phyloP scores from a whole-genome alignment of 2,797 vertebrate genomes.

The Oophaga sylvatica region DNA sequence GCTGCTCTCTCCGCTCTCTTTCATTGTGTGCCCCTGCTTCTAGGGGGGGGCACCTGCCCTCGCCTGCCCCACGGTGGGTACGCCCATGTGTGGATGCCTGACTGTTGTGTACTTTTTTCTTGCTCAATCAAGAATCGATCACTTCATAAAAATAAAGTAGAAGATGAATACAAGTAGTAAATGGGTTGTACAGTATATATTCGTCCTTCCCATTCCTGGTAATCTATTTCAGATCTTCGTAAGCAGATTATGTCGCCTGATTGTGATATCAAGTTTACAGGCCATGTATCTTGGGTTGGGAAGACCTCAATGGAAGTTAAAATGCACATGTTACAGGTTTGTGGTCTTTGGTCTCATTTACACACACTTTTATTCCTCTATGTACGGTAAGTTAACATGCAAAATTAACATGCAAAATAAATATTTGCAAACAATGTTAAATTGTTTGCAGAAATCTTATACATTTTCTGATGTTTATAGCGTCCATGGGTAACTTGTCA shows the following conservation, averaged over 20 bases:
- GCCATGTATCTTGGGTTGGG: slow-evolving; percentile 95
- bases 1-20: no score
- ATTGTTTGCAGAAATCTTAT: no score
- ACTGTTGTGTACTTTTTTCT: not conserved
- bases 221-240: slow-evolving; percentile 81
- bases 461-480: no score
- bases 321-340: slow-evolving; percentile 96
- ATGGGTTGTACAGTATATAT: not conserved
- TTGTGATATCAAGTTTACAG: slow-evolving; percentile 92
- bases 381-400: no score
- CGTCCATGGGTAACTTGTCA: no score
- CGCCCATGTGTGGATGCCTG: not conserved
- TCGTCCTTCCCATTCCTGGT: not conserved
- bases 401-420: no score
- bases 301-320: slow-evolving; percentile 95
- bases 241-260: slow-evolving; percentile 86
- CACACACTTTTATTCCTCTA: not conserved
- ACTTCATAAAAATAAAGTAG: not conserved
- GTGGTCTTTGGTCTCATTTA: slow-evolving; percentile 32
- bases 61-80: no score
- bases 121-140: not conserved
- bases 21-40: no score
- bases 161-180: not conserved
- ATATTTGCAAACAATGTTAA: no score
- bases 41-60: no score